Conservation (phyloP, 2,113 vertebrate species). For the Prunella fulvescens region DNA sequence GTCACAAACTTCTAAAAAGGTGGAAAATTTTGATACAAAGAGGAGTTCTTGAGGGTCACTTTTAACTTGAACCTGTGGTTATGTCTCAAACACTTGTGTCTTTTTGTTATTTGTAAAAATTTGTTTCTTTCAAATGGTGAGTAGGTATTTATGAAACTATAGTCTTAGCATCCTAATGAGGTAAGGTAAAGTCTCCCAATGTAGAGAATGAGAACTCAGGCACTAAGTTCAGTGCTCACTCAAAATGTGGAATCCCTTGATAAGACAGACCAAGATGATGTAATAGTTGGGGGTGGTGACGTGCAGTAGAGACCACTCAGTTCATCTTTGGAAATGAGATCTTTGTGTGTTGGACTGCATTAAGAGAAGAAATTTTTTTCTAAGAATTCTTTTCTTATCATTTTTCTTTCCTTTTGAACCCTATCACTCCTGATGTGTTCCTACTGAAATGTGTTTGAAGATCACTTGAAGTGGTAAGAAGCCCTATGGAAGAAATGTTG, state of each 20-base stretch:
- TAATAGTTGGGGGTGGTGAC: neutral
- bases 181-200: neutral
- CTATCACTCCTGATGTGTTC: neutral
- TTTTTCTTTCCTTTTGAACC: neutral
- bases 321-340: neutral
- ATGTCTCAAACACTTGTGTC: neutral
- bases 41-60: neutral
- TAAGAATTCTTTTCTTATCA: neutral
- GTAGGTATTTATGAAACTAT: neutral
- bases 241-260: neutral
- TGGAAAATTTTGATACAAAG: neutral
- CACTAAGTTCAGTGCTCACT: neutral
- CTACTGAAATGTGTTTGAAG: neutral
- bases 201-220: neutral
- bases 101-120: neutral
- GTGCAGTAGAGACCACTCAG: neutral
- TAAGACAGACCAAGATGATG: neutral
- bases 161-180: neutral
- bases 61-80: neutral
- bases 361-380: neutral
- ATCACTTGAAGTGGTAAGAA: neutral
- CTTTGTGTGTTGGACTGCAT: neutral
- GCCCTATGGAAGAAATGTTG: neutral
- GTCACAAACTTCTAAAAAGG: neutral
- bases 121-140: neutral